These are phyloP conservation scores for Sebastes dallii DNA, from an alignment of 2,797 vertebrate species.

Conservation along the genomic window DNA sequence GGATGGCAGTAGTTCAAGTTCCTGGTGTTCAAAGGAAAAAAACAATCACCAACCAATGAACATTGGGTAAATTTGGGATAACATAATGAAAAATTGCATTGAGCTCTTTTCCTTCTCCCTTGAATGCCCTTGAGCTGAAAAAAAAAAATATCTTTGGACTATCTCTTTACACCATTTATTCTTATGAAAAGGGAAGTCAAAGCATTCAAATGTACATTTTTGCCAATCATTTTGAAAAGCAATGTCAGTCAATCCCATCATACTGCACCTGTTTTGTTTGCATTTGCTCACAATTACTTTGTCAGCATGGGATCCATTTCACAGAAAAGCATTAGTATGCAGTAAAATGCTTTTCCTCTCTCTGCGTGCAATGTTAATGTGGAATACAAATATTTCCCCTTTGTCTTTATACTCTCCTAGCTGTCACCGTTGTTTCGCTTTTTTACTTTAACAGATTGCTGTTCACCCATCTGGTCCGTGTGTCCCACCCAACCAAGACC, in stretches of 20 bases:
- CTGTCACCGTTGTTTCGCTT: slow-evolving; percentile 56
- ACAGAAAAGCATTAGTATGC: slow-evolving; percentile 65
- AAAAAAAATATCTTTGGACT: neutral
- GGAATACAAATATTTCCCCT: slow-evolving; percentile 8
- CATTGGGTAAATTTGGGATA: slow-evolving; percentile 3
- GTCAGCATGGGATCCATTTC: slow-evolving; percentile 64
- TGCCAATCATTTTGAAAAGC: neutral
- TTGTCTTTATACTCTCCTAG: slow-evolving; percentile 37
- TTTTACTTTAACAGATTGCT: slow-evolving; percentile 71
- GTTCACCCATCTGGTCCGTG: slow-evolving; percentile 51
- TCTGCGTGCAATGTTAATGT: slow-evolving; percentile 33
- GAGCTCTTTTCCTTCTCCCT: neutral
- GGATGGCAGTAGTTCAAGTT: neutral
- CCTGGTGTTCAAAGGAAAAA: neutral
- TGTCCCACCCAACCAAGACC: slow-evolving; percentile 57
- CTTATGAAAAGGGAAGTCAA: neutral
- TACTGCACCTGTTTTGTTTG: slow-evolving; percentile 31
- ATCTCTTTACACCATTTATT: neutral
- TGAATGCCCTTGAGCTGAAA: neutral
- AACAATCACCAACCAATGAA: neutral
- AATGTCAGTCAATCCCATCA: neutral
- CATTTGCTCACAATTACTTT: slow-evolving; percentile 32
- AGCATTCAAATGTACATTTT: neutral
- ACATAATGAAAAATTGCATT: slow-evolving; percentile 4
- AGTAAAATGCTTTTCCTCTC: slow-evolving; percentile 60